phyloP scores from a whole-genome alignment of 2,888 invertebrate species.

The Philaethria dido region DNA sequence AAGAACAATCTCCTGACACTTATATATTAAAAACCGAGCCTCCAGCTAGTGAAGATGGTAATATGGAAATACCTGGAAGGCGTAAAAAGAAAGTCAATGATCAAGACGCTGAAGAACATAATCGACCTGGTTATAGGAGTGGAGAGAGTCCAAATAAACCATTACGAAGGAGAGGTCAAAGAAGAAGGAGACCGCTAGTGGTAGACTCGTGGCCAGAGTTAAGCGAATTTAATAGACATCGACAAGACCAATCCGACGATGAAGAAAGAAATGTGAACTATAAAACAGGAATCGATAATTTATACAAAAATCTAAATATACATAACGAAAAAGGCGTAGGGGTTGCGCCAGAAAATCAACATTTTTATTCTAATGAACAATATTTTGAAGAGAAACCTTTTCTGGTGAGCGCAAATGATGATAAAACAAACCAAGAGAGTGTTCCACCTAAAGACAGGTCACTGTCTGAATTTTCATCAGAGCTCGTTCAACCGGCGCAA shows the following conservation, averaged over 20 bases:
- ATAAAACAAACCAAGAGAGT: slow-evolving; percentile 3
- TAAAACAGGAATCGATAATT: slow-evolving; percentile 33
- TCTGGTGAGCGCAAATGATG: not conserved
- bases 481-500: slow-evolving; percentile 43
- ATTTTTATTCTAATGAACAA: slow-evolving; percentile 36
- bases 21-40: slow-evolving; percentile 54
- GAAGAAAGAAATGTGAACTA: slow-evolving; percentile 41
- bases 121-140: slow-evolving; percentile 62
- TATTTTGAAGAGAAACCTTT: slow-evolving; percentile 29
- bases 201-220: slow-evolving; percentile 55
- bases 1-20: slow-evolving; percentile 54
- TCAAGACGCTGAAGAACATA: slow-evolving; percentile 35
- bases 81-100: slow-evolving; percentile 64
- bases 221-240: slow-evolving; percentile 56
- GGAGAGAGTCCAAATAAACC: slow-evolving; percentile 67
- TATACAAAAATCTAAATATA: slow-evolving; percentile 34
- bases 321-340: slow-evolving; percentile 27
- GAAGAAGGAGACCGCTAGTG: slow-evolving; percentile 63
- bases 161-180: slow-evolving; percentile 62
- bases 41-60: slow-evolving; percentile 53
- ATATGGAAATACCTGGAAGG: slow-evolving; percentile 58
- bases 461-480: slow-evolving; percentile 66
- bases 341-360: slow-evolving; percentile 32
- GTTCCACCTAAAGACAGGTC: slow-evolving; percentile 56
- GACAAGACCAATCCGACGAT: slow-evolving; percentile 41